These are phyloP conservation scores for Acropternis orthonyx DNA, from an alignment of 2,797 vertebrate species.

Conservation along the genomic window DNA sequence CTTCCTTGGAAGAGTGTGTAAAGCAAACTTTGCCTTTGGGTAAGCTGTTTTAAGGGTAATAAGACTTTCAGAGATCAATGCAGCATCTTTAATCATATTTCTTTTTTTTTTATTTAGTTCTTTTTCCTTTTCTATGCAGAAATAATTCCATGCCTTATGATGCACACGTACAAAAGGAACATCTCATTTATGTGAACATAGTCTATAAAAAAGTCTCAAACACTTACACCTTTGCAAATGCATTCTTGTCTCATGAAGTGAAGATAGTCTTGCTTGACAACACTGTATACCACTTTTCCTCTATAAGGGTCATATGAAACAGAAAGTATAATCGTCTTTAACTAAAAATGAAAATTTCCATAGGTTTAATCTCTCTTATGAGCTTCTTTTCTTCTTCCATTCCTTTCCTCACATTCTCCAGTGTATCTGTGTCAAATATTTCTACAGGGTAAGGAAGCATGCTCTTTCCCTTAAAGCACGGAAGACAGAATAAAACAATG, in stretches of 20 bases:
- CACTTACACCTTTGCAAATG: background rate
- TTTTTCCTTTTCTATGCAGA: background rate
- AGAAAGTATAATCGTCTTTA: background rate
- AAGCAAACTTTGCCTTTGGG: background rate
- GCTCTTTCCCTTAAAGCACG: background rate
- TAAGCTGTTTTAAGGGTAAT: background rate
- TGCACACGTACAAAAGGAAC: background rate
- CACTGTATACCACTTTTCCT: background rate
- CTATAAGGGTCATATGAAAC: background rate
- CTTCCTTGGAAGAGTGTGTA: background rate
- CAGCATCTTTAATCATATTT: background rate
- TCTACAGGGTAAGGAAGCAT: background rate
- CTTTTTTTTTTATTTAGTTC: background rate
- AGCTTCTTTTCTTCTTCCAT: background rate
- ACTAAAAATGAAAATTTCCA: background rate
- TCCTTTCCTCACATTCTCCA: background rate
- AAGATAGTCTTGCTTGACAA: background rate
- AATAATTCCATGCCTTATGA: background rate
- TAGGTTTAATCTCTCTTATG: background rate
- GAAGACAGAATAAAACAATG: background rate
- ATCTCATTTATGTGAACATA: background rate
- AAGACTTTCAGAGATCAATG: background rate
- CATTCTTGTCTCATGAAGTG: background rate
- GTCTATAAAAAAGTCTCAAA: background rate
- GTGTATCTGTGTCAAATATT: background rate